Evolutionary conservation across 2,113 vertebrate genomes (phyloP).

Genomic region (Prolemur simus): DNA sequence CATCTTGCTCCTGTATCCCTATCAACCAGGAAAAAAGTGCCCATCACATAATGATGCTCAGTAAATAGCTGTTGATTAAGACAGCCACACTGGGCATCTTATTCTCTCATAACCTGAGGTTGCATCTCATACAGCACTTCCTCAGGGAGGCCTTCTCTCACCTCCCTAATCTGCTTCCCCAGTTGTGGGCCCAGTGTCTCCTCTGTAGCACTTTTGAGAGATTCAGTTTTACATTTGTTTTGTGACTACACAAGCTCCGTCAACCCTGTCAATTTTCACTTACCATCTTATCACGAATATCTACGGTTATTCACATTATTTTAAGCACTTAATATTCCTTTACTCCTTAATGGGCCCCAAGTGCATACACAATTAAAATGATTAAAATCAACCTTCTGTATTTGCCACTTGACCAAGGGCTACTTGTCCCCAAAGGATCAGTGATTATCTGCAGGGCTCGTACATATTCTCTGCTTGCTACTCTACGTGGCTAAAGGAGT

Average conservation of each 20-base stretch:
- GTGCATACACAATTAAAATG: background rate
- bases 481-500: background rate
- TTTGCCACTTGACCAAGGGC: background rate
- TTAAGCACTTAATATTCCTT: background rate
- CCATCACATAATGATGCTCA: rapidly evolving
- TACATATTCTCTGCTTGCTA: background rate
- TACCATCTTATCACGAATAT: background rate
- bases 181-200: background rate
- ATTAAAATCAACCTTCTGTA: background rate
- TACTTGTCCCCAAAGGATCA: background rate
- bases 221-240: background rate
- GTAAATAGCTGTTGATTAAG: background rate
- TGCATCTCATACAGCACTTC: no score
- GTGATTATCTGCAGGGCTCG: no score
- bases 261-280: background rate
- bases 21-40: background rate
- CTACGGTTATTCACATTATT: background rate
- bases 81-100: background rate
- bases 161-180: background rate
- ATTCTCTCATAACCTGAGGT: background rate
- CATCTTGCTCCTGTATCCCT: background rate
- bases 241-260: background rate
- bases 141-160: background rate
- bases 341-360: background rate
- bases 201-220: background rate